Conservation (phyloP, 2,113 vertebrate genomes). For the Charadrius vociferus region DNA sequence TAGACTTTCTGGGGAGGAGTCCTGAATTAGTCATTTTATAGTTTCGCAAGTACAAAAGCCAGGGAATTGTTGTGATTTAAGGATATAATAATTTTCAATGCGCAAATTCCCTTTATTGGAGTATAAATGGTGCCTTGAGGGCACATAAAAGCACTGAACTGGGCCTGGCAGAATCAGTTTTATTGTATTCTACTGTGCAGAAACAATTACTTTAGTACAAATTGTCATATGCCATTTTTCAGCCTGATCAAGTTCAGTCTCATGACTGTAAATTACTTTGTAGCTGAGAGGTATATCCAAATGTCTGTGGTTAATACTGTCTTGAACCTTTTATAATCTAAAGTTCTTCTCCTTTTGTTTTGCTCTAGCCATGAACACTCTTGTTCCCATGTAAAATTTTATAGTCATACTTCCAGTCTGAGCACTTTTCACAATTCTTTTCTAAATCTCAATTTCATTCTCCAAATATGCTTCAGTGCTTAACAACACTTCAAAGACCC, state of each 20-base stretch:
- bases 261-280: neutral
- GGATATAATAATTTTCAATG: constrained; percentile 15
- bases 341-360: neutral
- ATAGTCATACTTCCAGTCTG: neutral
- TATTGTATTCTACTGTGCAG: constrained; percentile 56
- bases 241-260: constrained; percentile 7
- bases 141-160: constrained; percentile 41
- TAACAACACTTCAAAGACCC: neutral
- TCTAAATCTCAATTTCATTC: neutral
- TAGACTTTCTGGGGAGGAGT: neutral
- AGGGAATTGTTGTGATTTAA: constrained; percentile 36
- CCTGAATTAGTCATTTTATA: neutral
- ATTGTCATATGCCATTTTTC: constrained; percentile 37
- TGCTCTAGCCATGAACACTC: neutral
- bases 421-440: neutral
- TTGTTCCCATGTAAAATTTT: neutral
- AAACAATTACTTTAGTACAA: constrained; percentile 41
- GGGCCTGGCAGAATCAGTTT: constrained; percentile 32
- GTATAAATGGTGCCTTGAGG: constrained; percentile 31
- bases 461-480: neutral
- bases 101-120: neutral
- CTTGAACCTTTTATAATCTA: neutral
- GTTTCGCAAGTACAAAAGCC: neutral
- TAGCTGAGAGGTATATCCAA: neutral
- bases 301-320: neutral